phyloP scores from a whole-genome alignment of 2,797 vertebrate species.

The Limnodromus scolopaceus region DNA sequence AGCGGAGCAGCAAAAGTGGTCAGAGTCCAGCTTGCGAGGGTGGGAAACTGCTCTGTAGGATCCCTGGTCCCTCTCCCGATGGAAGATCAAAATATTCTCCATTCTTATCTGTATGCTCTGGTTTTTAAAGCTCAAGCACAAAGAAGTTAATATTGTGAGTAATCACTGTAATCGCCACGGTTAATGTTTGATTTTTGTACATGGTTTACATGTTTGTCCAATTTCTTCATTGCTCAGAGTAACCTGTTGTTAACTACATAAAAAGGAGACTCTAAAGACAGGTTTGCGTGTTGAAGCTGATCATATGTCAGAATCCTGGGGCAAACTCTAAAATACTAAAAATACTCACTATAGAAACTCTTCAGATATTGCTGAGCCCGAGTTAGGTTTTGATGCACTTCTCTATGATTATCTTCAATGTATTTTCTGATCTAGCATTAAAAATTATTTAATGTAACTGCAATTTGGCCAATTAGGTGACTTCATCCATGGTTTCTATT shows the following conservation, averaged over 20 bases:
- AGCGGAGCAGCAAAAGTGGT: background rate
- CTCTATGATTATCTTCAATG: background rate
- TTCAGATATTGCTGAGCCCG: background rate
- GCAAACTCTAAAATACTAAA: background rate
- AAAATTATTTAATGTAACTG: background rate
- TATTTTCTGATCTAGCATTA: background rate
- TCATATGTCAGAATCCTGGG: background rate
- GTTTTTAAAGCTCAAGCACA: background rate
- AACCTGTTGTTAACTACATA: background rate
- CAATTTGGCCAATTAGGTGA: background rate
- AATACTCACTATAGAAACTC: rapidly evolving
- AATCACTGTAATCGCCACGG: rapidly evolving
- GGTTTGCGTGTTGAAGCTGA: background rate
- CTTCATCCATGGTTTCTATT: background rate
- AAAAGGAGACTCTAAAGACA: background rate
- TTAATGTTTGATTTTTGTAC: background rate
- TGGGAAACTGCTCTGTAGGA: background rate
- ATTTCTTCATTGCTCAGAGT: background rate
- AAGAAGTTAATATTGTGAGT: background rate
- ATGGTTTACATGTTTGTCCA: rapidly evolving
- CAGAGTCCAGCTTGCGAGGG: background rate
- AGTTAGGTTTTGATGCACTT: background rate
- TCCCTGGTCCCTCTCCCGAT: background rate
- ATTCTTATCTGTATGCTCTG: background rate
- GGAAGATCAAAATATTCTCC: background rate